Conservation (phyloP, 2,888 invertebrate genomes). For the Galerucella calmariensis region DNA sequence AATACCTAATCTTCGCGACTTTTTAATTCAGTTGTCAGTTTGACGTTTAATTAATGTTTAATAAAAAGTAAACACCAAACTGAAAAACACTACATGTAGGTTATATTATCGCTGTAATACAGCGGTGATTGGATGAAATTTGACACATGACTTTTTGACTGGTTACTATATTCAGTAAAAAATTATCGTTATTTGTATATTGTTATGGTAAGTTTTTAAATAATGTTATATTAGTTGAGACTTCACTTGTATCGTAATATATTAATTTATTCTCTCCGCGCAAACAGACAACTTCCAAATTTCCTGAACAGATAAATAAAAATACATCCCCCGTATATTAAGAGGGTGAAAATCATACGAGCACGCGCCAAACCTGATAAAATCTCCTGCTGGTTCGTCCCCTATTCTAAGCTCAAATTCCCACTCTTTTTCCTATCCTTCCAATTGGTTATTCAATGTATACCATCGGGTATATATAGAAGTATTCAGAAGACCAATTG, state of each 20-base stretch:
- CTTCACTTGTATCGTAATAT: background rate
- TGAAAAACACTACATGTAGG: too few species aligned
- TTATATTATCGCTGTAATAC: too few species aligned
- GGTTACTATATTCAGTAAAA: too few species aligned
- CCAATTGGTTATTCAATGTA: slow-evolving; percentile 1
- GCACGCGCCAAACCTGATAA: slow-evolving; percentile 8
- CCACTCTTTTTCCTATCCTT: background rate
- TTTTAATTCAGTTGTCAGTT: too few species aligned
- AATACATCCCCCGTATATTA: background rate
- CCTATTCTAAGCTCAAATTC: background rate
- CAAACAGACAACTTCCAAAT: background rate
- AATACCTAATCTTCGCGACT: too few species aligned
- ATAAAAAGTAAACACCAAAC: too few species aligned
- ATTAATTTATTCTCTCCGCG: background rate
- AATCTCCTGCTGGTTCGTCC: background rate
- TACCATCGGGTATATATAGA: background rate
- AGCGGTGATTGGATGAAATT: too few species aligned
- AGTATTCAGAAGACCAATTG: background rate
- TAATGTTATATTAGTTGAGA: too few species aligned
- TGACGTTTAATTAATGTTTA: too few species aligned
- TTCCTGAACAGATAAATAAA: background rate
- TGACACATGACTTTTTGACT: too few species aligned
- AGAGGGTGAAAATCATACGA: background rate
- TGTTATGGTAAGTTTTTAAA: too few species aligned
- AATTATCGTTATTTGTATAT: too few species aligned